phyloP scores from a whole-genome alignment of 2,113 vertebrate genomes.

The Brachypodius melanocephalos region DNA sequence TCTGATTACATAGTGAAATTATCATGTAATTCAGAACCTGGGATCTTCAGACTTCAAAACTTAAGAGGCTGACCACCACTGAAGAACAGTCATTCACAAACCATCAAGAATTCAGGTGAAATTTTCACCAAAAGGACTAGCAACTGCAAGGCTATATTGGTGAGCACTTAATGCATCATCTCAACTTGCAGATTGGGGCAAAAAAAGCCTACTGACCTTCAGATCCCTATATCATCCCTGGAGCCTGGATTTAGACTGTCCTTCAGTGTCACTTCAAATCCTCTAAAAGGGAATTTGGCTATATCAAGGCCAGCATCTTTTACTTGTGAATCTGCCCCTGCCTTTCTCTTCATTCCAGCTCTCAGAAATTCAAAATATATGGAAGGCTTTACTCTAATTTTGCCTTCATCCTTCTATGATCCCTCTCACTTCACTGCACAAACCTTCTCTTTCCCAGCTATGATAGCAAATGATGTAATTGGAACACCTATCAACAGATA shows the following conservation, averaged over 20 bases:
- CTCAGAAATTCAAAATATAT: not conserved
- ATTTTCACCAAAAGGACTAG: not conserved
- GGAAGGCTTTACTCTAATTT: not conserved
- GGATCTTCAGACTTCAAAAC: not conserved
- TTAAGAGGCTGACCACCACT: not conserved
- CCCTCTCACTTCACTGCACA: not conserved
- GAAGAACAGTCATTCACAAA: not conserved
- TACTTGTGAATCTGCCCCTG: not conserved
- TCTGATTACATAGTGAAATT: not conserved
- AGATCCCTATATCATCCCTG: not conserved
- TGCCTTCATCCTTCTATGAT: not conserved
- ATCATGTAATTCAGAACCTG: not conserved
- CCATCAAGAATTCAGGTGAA: not conserved
- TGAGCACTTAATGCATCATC: not conserved
- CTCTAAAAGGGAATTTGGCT: not conserved
- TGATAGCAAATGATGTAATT: not conserved
- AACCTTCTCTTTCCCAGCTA: not conserved
- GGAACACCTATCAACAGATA: not conserved
- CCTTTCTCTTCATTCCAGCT: not conserved
- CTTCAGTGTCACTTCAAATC: not conserved
- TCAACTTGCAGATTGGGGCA: not conserved
- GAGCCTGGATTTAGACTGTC: not conserved
- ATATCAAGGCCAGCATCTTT: not conserved
- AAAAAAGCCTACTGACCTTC: not conserved
- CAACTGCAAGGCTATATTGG: not conserved